Evolutionary conservation across 2,888 invertebrate species (phyloP), one percentile per base, ranked within the genome.

Genomic region (Micoletzkya japonica): DNA sequence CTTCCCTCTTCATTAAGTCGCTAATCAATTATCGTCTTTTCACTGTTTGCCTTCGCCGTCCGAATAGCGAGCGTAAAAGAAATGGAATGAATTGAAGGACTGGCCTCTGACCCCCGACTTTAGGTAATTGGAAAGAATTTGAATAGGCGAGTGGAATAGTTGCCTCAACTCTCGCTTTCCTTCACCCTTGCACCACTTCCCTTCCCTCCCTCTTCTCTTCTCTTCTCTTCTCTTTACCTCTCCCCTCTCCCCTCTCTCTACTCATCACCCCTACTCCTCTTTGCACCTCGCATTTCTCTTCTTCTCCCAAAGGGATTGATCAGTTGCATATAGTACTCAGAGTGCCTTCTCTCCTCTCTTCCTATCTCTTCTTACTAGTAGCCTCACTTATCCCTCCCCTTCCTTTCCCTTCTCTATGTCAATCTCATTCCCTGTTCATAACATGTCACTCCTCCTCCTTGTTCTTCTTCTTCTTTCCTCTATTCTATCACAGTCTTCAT

Each of bases 211-310:
- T 24, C 61, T n/a, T 24, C 26, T 24, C 6, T 49, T 61, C 32
- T 49, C 34, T 30, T 61, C 28, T n/a, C 39, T 61, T 24, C 20
- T 49, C 52, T 17, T 32, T 39, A 26, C 6, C 24, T 7, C 30
- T 49, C 17, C 32, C 61, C 17, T 10, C n/a, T 49, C 49, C 6
- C 32, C 17, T 1, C 30, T 24, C 26, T 61, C 0, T 17, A n/a
- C 49, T 34, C 28, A n/a, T 26, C 32, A 10, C 26, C 4, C 6
- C 39, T 61, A 28, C 20, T 57, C 32, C 28, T 57, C 34, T 20
- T 57, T 14, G 34, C 44, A 61, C 61, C n/a, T 44, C 34, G 24
- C 61, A 39, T 49, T n/a, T n/a, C n/a, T n/a, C n/a, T n/a, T n/a
- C n/a, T n/a, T n/a, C n/a, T n/a, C n/a, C n/a, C n/a, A n/a, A n/a